Evolutionary conservation across 2,113 vertebrate genomes (phyloP), one percentile per base, ranked within the genome.

Genomic region (Probosciger aterrimus): DNA sequence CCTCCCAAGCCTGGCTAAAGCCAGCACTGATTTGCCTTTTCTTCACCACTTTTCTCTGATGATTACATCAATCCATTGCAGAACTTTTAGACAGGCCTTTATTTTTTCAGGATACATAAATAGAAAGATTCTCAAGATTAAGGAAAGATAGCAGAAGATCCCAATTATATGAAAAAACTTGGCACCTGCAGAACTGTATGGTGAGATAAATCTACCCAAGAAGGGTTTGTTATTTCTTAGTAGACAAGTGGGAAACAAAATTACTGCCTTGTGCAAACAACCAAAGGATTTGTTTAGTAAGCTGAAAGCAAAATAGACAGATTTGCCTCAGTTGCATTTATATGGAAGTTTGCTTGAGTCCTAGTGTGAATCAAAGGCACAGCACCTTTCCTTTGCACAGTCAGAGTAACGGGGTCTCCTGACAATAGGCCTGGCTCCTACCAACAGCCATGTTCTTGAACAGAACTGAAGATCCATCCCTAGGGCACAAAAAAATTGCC

Each of bases 211-310:
- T 24, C 86, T 23, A 7, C 57, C 65, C 88, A 73, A 73, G 63
- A 60, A 76, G 63, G 33, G 74, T 81, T 92, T 78, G 86, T 57
- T 83, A 39, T 86, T 92, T 85, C 82, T 80, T 8, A 50, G 69
- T 18, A 90, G 75, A 86, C 46, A 46, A 0, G 31, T 69, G 77
- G 82, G 86, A 94, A 93, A 81, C 73, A 84, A 83, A 95, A 92
- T 80, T 43, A 73, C 49, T 92, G 83, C 65, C 77, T 74, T 89
- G 88, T 92, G 88, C 88, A 93, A 94, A 91, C 68, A 89, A 47
- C 16, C 33, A 59, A 63, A 93, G 86, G 55, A 74, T 74, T 95
- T 96, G 82, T 87, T 91, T 28, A 41, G 82, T 46, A 55, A 88
- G 46, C 79, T 77, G 69, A 52, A 71, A 82, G 82, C 43, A 81